Base-by-base conservation (phyloP, 2,797 vertebrate species). In the Antrozous pallidus region DNA sequence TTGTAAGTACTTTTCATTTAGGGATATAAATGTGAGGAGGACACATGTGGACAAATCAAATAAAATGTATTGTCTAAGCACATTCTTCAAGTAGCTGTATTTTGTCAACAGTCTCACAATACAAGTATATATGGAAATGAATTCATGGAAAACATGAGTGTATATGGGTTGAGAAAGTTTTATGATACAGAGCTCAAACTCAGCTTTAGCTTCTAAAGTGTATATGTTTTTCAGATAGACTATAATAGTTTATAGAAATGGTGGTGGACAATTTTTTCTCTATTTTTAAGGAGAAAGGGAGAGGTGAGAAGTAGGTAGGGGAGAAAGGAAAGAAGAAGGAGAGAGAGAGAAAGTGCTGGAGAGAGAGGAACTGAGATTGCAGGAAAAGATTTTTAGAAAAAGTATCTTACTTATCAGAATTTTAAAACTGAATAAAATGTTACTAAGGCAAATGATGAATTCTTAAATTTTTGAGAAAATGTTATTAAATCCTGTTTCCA, bases 391-490 rank as follows among this genome's bases (percentile, higher is more conserved):
- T 91, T 94, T 84, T 36, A 51, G 79, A 78, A 75, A 88, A 58
- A 42, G 9, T 63, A 26, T 56, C 12, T 63, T 82, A 8, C 9
- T 38, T 40, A 31, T 63, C 33, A 71, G 26, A 36, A 17, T 79
- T 90, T 94, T 86, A 96, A 91, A 33, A 67, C 63, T 88, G 3
- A 49, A 49, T 16, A 40, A 83, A 71, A 91, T 0, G 67, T 78
- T 82, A 49, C 36, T 82, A 83, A 83, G 45, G 11, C 63, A 81
- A 93, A 65, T 92, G 6, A 40, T 20, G 24, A 81, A 79, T 38
- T 85, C 61, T 69, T 81, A 51, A 38, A 88, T 26, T 56, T 95
- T 85, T 78, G 73, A 94, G n/a, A 45, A 67, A 91, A 84, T 42
- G 8, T 28, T 45, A 61, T 49, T 69, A 71, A 92, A 6, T 24